Evolutionary conservation across 2,888 invertebrate species (phyloP).

Genomic region (Thyatira batis): DNA sequence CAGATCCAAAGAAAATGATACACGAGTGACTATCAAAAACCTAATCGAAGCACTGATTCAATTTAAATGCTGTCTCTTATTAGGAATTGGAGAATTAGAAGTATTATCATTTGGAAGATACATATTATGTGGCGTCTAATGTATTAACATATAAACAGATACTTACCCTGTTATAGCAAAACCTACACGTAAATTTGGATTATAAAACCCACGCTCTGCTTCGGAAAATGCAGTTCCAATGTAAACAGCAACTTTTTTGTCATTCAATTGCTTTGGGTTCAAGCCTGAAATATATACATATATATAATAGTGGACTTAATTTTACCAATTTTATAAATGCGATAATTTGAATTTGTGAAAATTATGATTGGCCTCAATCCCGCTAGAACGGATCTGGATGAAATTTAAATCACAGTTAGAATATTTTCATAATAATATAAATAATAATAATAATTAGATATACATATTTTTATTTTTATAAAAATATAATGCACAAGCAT

Average conservation of each 20-base stretch:
- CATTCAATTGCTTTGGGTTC: slow-evolving; percentile 80
- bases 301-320: too few relatives aligned
- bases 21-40: too few relatives aligned
- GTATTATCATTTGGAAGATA: too few relatives aligned
- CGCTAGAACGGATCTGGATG: too few relatives aligned
- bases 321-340: too few relatives aligned
- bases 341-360: too few relatives aligned
- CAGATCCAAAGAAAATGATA: too few relatives aligned
- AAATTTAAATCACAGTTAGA: background rate
- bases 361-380: too few relatives aligned
- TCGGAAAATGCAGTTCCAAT: slow-evolving; percentile 81
- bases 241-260: slow-evolving; percentile 78
- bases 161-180: slow-evolving; percentile 57
- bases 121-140: background rate
- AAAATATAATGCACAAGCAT: too few relatives aligned
- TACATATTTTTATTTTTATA: background rate
- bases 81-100: too few relatives aligned
- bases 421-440: background rate
- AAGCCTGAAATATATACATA: slow-evolving; percentile 64
- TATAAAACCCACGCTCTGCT: slow-evolving; percentile 76
- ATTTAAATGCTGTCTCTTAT: too few relatives aligned
- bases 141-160: background rate
- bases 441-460: background rate
- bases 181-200: slow-evolving; percentile 28
- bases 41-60: too few relatives aligned